Conservation (phyloP, 92 coral and sea anemone genomes). For the Paramuricea clavata region DNA sequence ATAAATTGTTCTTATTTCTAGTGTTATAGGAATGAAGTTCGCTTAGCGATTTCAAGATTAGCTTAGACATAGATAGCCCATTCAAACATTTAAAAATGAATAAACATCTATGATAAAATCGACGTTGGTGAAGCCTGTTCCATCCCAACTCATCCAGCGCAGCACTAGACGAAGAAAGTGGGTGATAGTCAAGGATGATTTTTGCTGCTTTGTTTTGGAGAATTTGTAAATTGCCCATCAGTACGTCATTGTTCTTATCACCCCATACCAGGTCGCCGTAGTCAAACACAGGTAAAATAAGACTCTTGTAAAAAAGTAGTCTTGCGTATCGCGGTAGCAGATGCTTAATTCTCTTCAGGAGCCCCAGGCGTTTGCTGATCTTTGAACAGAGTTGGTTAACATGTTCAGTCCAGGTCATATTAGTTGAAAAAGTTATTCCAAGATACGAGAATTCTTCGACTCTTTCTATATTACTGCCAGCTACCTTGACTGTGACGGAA, state of each 20-base stretch:
- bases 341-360: conserved; percentile 24
- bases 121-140: conserved; percentile 27
- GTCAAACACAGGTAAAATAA: conserved; percentile 21
- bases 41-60: conserved; percentile 38
- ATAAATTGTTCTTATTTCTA: conserved; percentile 47
- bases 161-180: neutral
- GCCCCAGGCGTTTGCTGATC: conserved; percentile 41
- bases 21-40: conserved; percentile 47
- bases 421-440: neutral
- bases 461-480: neutral
- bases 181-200: conserved; percentile 14
- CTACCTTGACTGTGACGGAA: neutral
- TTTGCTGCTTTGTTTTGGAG: conserved; percentile 50
- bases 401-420: conserved; percentile 19
- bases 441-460: neutral
- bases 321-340: conserved; percentile 37
- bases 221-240: conserved; percentile 35
- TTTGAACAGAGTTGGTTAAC: conserved; percentile 26
- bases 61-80: conserved; percentile 28
- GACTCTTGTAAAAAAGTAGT: conserved; percentile 17
- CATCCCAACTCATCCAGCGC: conserved; percentile 25
- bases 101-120: conserved; percentile 41
- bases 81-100: conserved; percentile 46
- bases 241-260: conserved; percentile 7
- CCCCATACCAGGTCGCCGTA: conserved; percentile 44